Evolutionary conservation across 1,140 invertebrate species (phyloP).

Genomic region (Penaeus chinensis): DNA sequence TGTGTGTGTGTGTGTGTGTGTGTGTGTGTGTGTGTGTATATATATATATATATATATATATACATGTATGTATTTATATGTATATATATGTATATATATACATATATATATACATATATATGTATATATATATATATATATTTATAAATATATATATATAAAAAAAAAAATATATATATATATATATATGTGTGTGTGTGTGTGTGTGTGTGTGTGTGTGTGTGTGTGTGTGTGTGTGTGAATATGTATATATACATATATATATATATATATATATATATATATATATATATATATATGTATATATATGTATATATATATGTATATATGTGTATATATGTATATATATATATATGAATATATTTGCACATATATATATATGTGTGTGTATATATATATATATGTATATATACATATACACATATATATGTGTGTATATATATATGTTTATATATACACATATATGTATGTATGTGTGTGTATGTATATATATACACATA

Average conservation of each 20-base stretch:
- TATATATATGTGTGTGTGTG: not conserved
- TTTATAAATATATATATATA: constrained; percentile 1
- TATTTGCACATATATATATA: not conserved
- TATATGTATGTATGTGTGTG: not conserved
- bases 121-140: not conserved
- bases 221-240: not conserved
- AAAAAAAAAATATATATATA: constrained; percentile 23
- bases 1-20: no score
- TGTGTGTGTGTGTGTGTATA: no score
- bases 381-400: not conserved
- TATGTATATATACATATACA: not conserved
- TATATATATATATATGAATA: not conserved
- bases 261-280: constrained; percentile 17
- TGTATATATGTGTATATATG: not conserved
- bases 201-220: not conserved
- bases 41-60: no score
- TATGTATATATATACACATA: not conserved
- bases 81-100: no score
- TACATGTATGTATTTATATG: no score
- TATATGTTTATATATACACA: constrained; percentile 8
- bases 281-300: not conserved
- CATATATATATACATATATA: no score
- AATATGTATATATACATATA: not conserved
- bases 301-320: not conserved
- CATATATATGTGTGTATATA: not conserved